A percentile compares a stretch with the other conserved stretches of the same genome.
Conservation (phyloP, 2,888 invertebrate genomes). For the Agriopis aurantiaria region DNA sequence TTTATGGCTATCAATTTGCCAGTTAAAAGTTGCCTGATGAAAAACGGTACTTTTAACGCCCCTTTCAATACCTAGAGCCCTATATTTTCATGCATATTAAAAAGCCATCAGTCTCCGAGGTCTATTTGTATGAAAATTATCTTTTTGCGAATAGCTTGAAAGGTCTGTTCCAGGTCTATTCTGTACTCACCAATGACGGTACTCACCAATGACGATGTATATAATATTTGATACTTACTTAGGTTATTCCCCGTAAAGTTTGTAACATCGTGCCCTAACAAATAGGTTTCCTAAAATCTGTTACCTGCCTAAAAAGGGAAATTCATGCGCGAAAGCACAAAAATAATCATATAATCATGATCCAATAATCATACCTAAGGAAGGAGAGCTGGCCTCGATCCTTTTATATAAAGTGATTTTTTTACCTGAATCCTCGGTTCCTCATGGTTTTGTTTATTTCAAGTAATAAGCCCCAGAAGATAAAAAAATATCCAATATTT, state of each 20-base stretch:
- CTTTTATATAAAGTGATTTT: slow-evolving; percentile 62
- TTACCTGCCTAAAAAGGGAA: slow-evolving; percentile 28
- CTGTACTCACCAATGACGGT: no score
- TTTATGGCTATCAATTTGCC: slow-evolving; percentile 35
- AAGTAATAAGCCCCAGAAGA: slow-evolving; percentile 52
- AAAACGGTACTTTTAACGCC: slow-evolving; percentile 23
- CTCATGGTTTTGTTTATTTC: slow-evolving; percentile 57
- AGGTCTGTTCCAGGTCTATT: background rate
- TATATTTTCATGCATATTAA: slow-evolving; percentile 15
- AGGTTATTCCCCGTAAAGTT: background rate
- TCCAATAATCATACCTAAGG: slow-evolving; percentile 64
- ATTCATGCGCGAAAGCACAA: slow-evolving; percentile 46
- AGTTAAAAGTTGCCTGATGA: slow-evolving; percentile 33
- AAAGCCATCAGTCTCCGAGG: slow-evolving; percentile 4
- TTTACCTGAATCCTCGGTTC: slow-evolving; percentile 57
- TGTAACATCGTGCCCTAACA: background rate
- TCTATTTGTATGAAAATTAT: slow-evolving; percentile 11
- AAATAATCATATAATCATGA: slow-evolving; percentile 63
- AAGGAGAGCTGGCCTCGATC: slow-evolving; percentile 50
- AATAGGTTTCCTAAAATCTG: slow-evolving; percentile 12
- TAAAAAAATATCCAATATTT: slow-evolving; percentile 39
- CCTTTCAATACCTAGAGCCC: slow-evolving; percentile 17
- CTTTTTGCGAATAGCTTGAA: slow-evolving; percentile 1
- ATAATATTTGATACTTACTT: background rate
- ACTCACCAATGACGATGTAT: no score